A percentile compares a stretch with the other conserved stretches of the same genome.
Evolutionary conservation across 92 coral and sea anemone genomes (phyloP).

Genomic region (Diadumene lineata): DNA sequence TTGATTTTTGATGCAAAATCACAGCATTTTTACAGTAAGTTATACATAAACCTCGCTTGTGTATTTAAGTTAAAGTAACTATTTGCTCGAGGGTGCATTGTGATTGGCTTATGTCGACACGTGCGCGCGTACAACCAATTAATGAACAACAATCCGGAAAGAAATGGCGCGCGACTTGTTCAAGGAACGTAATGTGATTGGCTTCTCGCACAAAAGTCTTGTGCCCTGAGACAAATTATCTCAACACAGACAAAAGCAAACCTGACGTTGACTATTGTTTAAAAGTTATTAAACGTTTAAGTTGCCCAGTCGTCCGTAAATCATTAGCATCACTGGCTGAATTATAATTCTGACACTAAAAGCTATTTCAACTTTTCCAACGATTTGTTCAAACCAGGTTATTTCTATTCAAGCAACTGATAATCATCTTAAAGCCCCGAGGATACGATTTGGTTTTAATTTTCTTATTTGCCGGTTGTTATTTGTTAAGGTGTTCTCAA

Average conservation of each 20-base stretch:
- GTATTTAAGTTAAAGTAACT: slow-evolving; percentile 21
- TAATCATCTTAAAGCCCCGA: slow-evolving; percentile 8
- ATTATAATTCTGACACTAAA: no score
- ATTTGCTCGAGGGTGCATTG: slow-evolving; percentile 8
- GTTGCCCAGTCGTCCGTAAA: slow-evolving; percentile 5
- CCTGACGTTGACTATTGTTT: slow-evolving; percentile 4
- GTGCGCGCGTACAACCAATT: slow-evolving; percentile 20
- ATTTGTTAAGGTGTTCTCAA: slow-evolving; percentile 3
- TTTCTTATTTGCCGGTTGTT: slow-evolving; percentile 6
- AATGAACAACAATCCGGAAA: slow-evolving; percentile 22
- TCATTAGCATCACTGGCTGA: background rate
- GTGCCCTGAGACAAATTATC: slow-evolving; percentile 7
- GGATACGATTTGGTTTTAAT: slow-evolving; percentile 3
- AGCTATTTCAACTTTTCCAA: no score
- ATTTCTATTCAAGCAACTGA: background rate
- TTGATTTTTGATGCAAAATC: background rate
- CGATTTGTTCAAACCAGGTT: no score
- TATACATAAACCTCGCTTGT: slow-evolving; percentile 15
- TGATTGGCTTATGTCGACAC: slow-evolving; percentile 6
- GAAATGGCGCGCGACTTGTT: slow-evolving; percentile 32
- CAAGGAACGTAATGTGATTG: slow-evolving; percentile 1
- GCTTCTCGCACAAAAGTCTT: slow-evolving; percentile 18
- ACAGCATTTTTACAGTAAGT: background rate
- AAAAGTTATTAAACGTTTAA: slow-evolving; percentile 27
- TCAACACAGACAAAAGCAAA: background rate